Evolutionary conservation across 92 coral and sea anemone species (phyloP).

Genomic region (Virgularia gustaviana): DNA sequence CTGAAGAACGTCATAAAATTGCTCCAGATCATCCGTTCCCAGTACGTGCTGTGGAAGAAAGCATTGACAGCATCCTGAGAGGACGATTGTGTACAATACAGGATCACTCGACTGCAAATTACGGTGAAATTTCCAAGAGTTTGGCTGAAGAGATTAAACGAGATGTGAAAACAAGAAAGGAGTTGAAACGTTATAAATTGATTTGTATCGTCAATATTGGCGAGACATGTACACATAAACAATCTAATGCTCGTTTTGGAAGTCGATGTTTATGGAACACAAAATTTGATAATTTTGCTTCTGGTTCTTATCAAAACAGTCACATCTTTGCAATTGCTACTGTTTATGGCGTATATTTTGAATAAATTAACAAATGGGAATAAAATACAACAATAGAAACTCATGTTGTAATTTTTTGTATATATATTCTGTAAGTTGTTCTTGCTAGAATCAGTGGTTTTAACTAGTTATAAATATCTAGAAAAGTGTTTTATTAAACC

Average conservation of each 20-base stretch:
- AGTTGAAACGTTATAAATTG: conserved; percentile 73
- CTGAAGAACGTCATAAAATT: not conserved
- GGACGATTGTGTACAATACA: conserved; percentile 58
- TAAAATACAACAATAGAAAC: too few species aligned
- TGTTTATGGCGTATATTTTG: conserved; percentile 78
- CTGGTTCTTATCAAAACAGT: conserved; percentile 66
- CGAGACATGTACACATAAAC: conserved; percentile 54
- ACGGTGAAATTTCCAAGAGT: conserved; percentile 73
- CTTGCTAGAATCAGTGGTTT: too few species aligned
- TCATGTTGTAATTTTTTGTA: too few species aligned
- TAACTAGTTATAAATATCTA: too few species aligned
- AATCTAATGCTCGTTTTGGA: conserved; percentile 64
- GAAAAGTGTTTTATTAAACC: too few species aligned
- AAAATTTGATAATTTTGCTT: conserved; percentile 77
- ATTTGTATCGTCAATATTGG: conserved; percentile 85
- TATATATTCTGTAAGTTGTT: too few species aligned
- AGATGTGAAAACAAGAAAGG: conserved; percentile 62
- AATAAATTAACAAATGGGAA: too few species aligned
- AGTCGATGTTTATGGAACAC: conserved; percentile 93
- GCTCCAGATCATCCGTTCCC: conserved; percentile 66
- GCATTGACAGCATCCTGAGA: conserved; percentile 64
- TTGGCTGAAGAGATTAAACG: conserved; percentile 79
- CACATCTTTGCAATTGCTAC: conserved; percentile 86
- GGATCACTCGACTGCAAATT: conserved; percentile 60
- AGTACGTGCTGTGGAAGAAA: conserved; percentile 61